Percentiles rank a stretch among this genome's conserved stretches.
Conservation (phyloP, 1,140 invertebrate genomes). For the Scaptodrosophila lebanonensis region DNA sequence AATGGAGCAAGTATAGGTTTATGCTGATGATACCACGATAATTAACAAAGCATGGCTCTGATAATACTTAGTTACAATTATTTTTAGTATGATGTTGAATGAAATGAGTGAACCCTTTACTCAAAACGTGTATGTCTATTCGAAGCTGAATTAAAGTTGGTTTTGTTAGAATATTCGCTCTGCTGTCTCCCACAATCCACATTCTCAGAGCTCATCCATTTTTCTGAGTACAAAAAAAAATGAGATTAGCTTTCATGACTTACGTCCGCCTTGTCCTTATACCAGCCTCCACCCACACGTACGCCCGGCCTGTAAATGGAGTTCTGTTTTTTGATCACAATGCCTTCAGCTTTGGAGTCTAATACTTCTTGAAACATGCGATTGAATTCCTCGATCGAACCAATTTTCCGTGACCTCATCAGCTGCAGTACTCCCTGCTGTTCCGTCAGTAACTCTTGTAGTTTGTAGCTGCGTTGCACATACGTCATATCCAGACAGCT, state of each 20-base stretch:
- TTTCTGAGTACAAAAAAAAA: no score
- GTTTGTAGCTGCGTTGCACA: slow-evolving; percentile 81
- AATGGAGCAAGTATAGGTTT: no score
- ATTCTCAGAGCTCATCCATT: no score
- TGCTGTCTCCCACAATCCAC: no score
- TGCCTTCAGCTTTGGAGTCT: slow-evolving; percentile 91
- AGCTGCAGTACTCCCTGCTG: slow-evolving; percentile 84
- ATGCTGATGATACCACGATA: no score
- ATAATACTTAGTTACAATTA: no score
- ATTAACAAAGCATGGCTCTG: no score
- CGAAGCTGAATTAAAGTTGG: no score
- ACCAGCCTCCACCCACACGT: slow-evolving; percentile 89
- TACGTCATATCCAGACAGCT: slow-evolving; percentile 86
- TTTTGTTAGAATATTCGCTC: no score
- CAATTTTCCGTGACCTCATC: slow-evolving; percentile 78
- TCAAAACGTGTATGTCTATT: no score
- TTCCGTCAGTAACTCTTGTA: slow-evolving; percentile 82
- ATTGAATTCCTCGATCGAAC: slow-evolving; percentile 83
- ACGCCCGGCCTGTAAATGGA: slow-evolving; percentile 90
- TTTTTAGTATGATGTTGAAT: no score
- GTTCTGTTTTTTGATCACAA: slow-evolving; percentile 90
- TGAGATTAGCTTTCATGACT: slow-evolving; percentile 11
- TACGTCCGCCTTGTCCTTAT: slow-evolving; percentile 93
- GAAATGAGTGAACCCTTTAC: no score
- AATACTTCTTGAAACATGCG: slow-evolving; percentile 88